Base-by-base conservation (phyloP, 2,888 invertebrate genomes). In the Lasioglossum zephyrum region DNA sequence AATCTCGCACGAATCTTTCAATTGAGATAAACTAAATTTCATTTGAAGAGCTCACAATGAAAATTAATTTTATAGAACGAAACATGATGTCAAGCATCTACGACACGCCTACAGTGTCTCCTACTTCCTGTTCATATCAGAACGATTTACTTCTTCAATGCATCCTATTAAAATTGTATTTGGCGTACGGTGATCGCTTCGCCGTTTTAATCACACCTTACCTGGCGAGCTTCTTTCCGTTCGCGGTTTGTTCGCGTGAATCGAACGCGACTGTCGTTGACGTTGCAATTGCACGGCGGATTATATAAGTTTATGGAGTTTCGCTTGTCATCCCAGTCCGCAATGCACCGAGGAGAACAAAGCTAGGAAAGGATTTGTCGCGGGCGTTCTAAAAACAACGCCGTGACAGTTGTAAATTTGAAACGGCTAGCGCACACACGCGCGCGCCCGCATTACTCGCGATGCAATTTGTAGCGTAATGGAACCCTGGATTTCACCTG, bases 291-390 rank as follows among this genome's bases (percentile, higher is more conserved):
- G 73, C 60, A 22, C 60, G 36, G 36, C 60, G 74, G 73, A 76
- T 85, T 83, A 79, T 60, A 79, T 79, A 79, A 85, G 47, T 76
- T 49, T 47, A 49, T 31, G 60, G 60, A 78, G 72, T 79, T 73
- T 39, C 66, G 72, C 66, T 76, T 47, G 72, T 73, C 60, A 13
- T 60, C 13, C 13, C 60, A 26, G 60, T 60, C 60, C 60, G 60
- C 60, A 26, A 26, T 11, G 60, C 60, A 16, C 60, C 60, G 60
- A n/a, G 57, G 63, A 72, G 77, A 76, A 60, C 60, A 82, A 77
- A 82, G 44, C 73, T 18, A 36, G 26, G 63, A 76, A 76, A 73
- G 63, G 36, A 47, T 77, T 22, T 76, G 69, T 31, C 69, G 41
- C 22, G 66, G 3, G 8, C 31, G 66, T 16, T 36, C 31, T 31